Evolutionary conservation across 1,140 invertebrate genomes (phyloP).

Genomic region (Pogonognathellus flavescens): DNA sequence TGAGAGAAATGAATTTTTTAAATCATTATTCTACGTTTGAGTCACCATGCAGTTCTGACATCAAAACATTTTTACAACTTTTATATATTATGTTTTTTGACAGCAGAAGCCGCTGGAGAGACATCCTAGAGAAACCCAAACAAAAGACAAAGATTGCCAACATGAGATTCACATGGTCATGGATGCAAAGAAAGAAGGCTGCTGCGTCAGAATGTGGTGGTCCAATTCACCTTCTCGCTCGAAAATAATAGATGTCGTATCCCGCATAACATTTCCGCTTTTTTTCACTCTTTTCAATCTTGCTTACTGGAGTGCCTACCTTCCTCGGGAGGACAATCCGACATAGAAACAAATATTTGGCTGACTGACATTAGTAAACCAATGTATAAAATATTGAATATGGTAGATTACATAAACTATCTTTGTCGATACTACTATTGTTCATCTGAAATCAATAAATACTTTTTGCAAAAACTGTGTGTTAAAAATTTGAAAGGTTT

Average conservation of each 20-base stretch:
- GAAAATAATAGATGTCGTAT: constrained; percentile 96
- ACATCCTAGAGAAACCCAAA: constrained; percentile 76
- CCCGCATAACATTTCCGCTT: constrained; percentile 91
- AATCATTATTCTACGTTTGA: too few species aligned
- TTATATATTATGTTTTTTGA: constrained; percentile 13
- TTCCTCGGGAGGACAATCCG: constrained; percentile 79
- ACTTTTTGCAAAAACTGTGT: too few species aligned
- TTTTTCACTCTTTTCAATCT: constrained; percentile 96
- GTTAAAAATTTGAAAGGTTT: too few species aligned
- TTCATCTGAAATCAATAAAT: too few species aligned
- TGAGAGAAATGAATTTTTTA: too few species aligned
- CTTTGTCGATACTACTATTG: neutral
- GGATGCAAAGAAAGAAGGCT: constrained; percentile 73
- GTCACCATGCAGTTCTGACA: too few species aligned
- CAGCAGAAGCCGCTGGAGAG: constrained; percentile 90
- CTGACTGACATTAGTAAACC: too few species aligned
- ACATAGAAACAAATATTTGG: neutral
- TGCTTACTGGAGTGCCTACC: constrained; percentile 93
- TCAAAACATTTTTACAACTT: neutral
- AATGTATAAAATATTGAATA: too few species aligned
- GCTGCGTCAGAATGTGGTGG: constrained; percentile 92
- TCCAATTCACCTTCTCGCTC: constrained; percentile 92
- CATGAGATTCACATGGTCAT: constrained; percentile 78
- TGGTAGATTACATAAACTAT: neutral
- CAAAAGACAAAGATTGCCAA: constrained; percentile 86